Percentiles rank a stretch among this genome's conserved stretches.
These are phyloP conservation scores for Coracias cyanogaster DNA, from an alignment of 2,797 vertebrate genomes.

Conservation along the genomic window DNA sequence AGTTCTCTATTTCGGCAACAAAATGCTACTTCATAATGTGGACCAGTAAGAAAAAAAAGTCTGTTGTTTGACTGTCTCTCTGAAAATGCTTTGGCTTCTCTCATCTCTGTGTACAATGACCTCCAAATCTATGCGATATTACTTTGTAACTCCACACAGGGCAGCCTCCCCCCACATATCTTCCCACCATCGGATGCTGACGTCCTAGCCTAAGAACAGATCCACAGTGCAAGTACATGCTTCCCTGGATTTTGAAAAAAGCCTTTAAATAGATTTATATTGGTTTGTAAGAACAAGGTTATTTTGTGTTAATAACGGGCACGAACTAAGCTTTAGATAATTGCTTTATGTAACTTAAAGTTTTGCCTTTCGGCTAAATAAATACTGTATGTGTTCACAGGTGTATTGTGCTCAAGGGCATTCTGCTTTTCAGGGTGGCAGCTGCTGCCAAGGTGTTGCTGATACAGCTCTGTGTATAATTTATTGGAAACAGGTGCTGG, in stretches of 20 bases:
- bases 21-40: slow-evolving; percentile 40
- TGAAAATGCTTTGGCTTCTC: slow-evolving; percentile 35
- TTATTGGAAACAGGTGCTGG: slow-evolving; percentile 85
- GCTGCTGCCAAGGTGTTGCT: slow-evolving; percentile 84
- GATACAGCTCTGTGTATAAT: slow-evolving; percentile 79
- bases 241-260: slow-evolving; percentile 78
- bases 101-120: slow-evolving; percentile 13
- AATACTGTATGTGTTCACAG: slow-evolving; percentile 85
- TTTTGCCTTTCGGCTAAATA: slow-evolving; percentile 82
- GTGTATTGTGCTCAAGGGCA: slow-evolving; percentile 84
- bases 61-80: slow-evolving; percentile 31
- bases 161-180: slow-evolving; percentile 28
- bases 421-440: slow-evolving; percentile 77
- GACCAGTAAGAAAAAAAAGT: neutral
- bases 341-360: slow-evolving; percentile 81
- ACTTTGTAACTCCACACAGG: slow-evolving; percentile 34
- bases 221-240: slow-evolving; percentile 42
- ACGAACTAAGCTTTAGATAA: slow-evolving; percentile 81
- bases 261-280: slow-evolving; percentile 81
- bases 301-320: slow-evolving; percentile 84
- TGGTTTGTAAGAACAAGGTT: slow-evolving; percentile 81
- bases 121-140: slow-evolving; percentile 49
- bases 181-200: slow-evolving; percentile 54
- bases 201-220: slow-evolving; percentile 56
- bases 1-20: slow-evolving; percentile 45